Conservation (phyloP, 2,888 invertebrate species). For the Polyploca ridens region DNA sequence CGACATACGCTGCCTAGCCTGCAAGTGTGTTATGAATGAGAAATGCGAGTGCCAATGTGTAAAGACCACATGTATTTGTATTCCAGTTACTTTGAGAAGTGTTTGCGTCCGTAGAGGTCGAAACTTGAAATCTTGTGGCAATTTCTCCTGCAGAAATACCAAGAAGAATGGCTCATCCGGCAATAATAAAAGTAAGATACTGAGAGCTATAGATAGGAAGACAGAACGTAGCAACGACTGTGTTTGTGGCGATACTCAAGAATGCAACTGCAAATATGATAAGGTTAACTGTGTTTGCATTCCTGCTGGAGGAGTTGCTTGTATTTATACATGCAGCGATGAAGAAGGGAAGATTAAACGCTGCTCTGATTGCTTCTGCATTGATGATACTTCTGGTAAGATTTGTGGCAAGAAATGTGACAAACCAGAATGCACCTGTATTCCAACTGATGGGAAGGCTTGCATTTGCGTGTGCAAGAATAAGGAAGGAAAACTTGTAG, state of each 20-base stretch:
- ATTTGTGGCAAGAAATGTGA: slow-evolving; percentile 38
- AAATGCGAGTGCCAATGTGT: slow-evolving; percentile 23
- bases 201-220: slow-evolving; percentile 38
- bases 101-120: neutral
- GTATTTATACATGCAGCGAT: slow-evolving; percentile 44
- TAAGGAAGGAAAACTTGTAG: slow-evolving; percentile 28
- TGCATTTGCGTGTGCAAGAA: slow-evolving; percentile 45
- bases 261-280: slow-evolving; percentile 22
- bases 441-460: slow-evolving; percentile 37
- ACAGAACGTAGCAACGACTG: slow-evolving; percentile 27
- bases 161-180: slow-evolving; percentile 30
- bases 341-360: slow-evolving; percentile 29
- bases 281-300: neutral
- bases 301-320: slow-evolving; percentile 20
- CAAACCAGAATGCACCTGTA: slow-evolving; percentile 39
- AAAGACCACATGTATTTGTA: neutral
- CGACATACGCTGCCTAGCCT: slow-evolving; percentile 38
- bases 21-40: slow-evolving; percentile 33
- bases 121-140: slow-evolving; percentile 26
- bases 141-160: slow-evolving; percentile 32
- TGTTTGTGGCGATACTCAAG: slow-evolving; percentile 22
- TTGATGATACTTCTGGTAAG: slow-evolving; percentile 23
- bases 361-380: slow-evolving; percentile 34
- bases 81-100: neutral
- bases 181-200: slow-evolving; percentile 31